These are phyloP conservation scores for Betta splendens DNA, from an alignment of 2,797 vertebrate species.

Conservation along the genomic window DNA sequence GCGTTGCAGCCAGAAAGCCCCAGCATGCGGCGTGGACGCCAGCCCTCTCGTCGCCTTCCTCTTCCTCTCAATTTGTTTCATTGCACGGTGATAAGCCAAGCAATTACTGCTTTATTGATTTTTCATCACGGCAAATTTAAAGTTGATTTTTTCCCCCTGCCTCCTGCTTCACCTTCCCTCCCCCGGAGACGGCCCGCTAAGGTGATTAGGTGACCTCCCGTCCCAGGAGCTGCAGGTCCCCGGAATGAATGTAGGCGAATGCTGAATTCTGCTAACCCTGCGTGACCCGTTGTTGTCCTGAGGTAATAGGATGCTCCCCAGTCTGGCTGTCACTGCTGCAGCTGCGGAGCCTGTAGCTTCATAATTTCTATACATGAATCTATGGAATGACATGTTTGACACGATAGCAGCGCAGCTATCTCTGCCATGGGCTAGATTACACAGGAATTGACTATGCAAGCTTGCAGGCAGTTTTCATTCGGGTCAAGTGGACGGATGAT, in stretches of 20 bases:
- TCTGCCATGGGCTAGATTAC: slow-evolving; percentile 58
- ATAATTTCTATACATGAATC: slow-evolving; percentile 70
- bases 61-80: slow-evolving; percentile 89
- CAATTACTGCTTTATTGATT: slow-evolving; percentile 99
- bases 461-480: slow-evolving; percentile 41
- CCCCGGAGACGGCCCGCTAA: slow-evolving; percentile 78
- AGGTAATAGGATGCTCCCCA: slow-evolving; percentile 85
- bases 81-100: slow-evolving; percentile 91
- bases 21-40: slow-evolving; percentile 78
- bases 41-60: slow-evolving; percentile 80
- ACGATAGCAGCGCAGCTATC: slow-evolving; percentile 45
- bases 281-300: slow-evolving; percentile 84
- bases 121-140: slow-evolving; percentile 96
- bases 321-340: slow-evolving; percentile 50
- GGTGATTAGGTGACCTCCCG: slow-evolving; percentile 90
- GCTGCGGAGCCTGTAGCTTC: slow-evolving; percentile 45
- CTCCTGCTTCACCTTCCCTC: slow-evolving; percentile 35
- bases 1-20: slow-evolving; percentile 73
- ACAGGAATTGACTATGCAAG: slow-evolving; percentile 73
- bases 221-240: slow-evolving; percentile 44
- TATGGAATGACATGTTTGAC: slow-evolving; percentile 54
- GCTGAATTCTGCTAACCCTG: slow-evolving; percentile 87
- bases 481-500: slow-evolving; percentile 73
- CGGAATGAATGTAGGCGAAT: slow-evolving; percentile 66
- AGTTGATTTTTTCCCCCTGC: slow-evolving; percentile 81